Evolutionary conservation across 2,113 vertebrate species (phyloP).

Genomic region (Nothoprocta pentlandii): DNA sequence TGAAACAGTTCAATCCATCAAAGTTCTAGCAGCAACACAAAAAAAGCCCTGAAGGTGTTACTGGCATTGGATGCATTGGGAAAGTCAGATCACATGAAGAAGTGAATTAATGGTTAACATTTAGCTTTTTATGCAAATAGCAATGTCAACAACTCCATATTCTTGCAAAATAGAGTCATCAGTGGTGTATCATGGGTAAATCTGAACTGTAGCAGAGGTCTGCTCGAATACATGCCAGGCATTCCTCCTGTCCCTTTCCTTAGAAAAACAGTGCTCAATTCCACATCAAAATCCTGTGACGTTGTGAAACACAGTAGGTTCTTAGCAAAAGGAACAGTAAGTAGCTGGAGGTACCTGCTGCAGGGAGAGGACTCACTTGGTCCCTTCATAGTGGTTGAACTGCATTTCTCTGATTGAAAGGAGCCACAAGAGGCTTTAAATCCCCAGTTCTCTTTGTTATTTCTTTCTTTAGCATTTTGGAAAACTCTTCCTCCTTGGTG

Average conservation of each 20-base stretch:
- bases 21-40: neutral
- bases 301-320: neutral
- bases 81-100: neutral
- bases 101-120: neutral
- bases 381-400: neutral
- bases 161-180: neutral
- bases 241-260: neutral
- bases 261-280: neutral
- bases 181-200: neutral
- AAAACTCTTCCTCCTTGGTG: neutral
- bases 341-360: neutral
- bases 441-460: neutral
- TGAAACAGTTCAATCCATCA: neutral
- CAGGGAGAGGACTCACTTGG: neutral
- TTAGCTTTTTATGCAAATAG: neutral
- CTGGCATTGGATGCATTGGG: neutral
- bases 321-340: neutral
- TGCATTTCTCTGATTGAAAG: neutral
- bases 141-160: neutral
- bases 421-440: neutral
- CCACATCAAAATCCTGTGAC: neutral
- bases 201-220: constrained; percentile 8
- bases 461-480: neutral
- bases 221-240: neutral
- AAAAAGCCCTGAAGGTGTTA: neutral